Base-by-base conservation (phyloP, 1,140 invertebrate genomes). In the Neomicropteryx cornuta region DNA sequence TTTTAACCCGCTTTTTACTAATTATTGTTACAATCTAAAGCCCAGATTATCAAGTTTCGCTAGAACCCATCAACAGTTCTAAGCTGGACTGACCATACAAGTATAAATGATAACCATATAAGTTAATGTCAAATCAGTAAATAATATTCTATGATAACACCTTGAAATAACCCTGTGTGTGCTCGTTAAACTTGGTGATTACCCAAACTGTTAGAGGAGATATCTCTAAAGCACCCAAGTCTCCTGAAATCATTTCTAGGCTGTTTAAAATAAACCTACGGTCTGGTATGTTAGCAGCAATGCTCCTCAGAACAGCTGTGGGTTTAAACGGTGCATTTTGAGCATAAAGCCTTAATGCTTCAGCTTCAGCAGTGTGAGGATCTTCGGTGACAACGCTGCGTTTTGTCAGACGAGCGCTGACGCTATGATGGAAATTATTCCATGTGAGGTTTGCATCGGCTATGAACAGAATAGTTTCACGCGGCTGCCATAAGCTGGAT, bases 341-440 rank as follows among this genome's bases (percentile, higher is more conserved):
- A 14, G 55, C 56, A 43, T 56, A 65, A 18, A 52, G 44, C 24
- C 48, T 39, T 27, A 65, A 45, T 19, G 41, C 33, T 24, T 56
- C 41, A 1, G 52, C 55, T 46, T 65, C 58, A 10, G 39, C 23
- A 13, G 52, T 51, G n/a, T 50, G 37, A 13, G 61, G 62, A 53
- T 63, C 52, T 47, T 58, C 59, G 2, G 62, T 66, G 13, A 63
- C 46, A 20, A 66, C 50, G 5, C 55, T 54, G 22, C 56, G 48
- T 13, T 41, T 37, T 3, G 49, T 48, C 11, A 55, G 31, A 36
- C 41, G 37, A 43, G 48, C 22, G 5, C 51, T 42, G 16, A 55
- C 47, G 6, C 45, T 36, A 34, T 49, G 48, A n/a, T 45, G 36
- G 45, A 54, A 65, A 27, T 39, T 43, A 21, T 50, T 60, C 55